These are phyloP conservation scores for Cheilosia pagana DNA, from an alignment of 2,888 invertebrate species.

Conservation along the genomic window DNA sequence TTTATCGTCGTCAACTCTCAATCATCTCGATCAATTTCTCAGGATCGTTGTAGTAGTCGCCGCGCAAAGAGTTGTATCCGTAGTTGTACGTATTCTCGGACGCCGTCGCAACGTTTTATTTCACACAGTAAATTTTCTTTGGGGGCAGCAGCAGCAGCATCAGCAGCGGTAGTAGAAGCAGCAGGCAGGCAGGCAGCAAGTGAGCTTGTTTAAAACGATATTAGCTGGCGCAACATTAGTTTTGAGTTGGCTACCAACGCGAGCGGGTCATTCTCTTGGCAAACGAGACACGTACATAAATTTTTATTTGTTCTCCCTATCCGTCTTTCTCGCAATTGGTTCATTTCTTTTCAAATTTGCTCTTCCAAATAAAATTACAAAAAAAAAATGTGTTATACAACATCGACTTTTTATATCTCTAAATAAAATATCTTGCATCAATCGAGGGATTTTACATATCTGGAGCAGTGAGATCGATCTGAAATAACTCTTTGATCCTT, in stretches of 20 bases:
- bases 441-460: constrained; percentile 43
- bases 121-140: constrained; percentile 64
- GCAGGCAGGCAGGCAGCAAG: constrained; percentile 65
- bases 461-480: constrained; percentile 54
- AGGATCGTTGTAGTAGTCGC: constrained; percentile 50
- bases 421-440: constrained; percentile 43
- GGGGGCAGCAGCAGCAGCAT: constrained; percentile 56
- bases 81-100: constrained; percentile 52
- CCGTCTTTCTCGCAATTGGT: constrained; percentile 39
- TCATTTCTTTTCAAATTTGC: constrained; percentile 39
- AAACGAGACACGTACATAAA: constrained; percentile 83
- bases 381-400: constrained; percentile 62
- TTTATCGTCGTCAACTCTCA: constrained; percentile 48
- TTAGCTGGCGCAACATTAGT: constrained; percentile 83
- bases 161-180: constrained; percentile 66
- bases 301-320: constrained; percentile 45
- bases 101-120: constrained; percentile 54
- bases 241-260: constrained; percentile 85
- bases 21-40: constrained; percentile 64
- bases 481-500: constrained; percentile 56
- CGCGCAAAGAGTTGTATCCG: constrained; percentile 42
- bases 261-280: constrained; percentile 84
- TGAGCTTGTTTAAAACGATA: constrained; percentile 79
- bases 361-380: constrained; percentile 30
- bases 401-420: constrained; percentile 42